A percentile compares a stretch with the other conserved stretches of the same genome.
Evolutionary conservation across 2,888 invertebrate genomes (phyloP).

Genomic region (Mesorhabditis sp.): DNA sequence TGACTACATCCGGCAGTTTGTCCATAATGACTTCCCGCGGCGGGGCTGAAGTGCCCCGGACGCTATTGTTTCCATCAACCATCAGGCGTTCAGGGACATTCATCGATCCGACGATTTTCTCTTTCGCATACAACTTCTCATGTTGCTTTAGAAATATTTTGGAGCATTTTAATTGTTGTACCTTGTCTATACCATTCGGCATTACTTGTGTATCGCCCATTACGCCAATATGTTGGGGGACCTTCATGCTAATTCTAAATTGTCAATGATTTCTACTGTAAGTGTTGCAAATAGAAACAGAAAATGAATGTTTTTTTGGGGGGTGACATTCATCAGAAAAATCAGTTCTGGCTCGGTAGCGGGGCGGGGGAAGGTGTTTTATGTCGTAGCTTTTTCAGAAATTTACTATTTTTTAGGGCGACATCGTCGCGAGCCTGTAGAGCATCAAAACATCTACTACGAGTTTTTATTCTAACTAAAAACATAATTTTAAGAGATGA

Average conservation of each 20-base stretch:
- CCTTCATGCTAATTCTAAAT: not conserved
- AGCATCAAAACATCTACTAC: too few relatives aligned
- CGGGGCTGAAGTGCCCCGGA: conserved; percentile 9
- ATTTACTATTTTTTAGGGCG: too few relatives aligned
- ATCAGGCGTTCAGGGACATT: conserved; percentile 37
- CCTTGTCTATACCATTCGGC: not conserved
- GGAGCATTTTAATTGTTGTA: not conserved
- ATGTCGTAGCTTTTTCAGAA: too few relatives aligned
- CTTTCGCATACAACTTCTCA: conserved; percentile 9
- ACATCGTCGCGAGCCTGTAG: too few relatives aligned
- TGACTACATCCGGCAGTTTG: conserved; percentile 10
- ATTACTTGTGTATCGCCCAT: not conserved
- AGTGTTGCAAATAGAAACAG: too few relatives aligned
- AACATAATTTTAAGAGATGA: too few relatives aligned
- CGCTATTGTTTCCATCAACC: conserved; percentile 25
- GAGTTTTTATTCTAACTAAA: too few relatives aligned
- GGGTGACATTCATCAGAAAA: too few relatives aligned
- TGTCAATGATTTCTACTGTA: too few relatives aligned
- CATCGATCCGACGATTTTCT: conserved; percentile 23
- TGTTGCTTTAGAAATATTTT: not conserved
- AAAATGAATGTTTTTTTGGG: too few relatives aligned
- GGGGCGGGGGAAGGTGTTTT: too few relatives aligned
- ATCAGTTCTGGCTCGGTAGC: too few relatives aligned
- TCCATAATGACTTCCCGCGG: conserved; percentile 17
- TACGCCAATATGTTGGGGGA: not conserved